Conservation (phyloP, 2,113 vertebrate genomes). For the Laticauda colubrina region DNA sequence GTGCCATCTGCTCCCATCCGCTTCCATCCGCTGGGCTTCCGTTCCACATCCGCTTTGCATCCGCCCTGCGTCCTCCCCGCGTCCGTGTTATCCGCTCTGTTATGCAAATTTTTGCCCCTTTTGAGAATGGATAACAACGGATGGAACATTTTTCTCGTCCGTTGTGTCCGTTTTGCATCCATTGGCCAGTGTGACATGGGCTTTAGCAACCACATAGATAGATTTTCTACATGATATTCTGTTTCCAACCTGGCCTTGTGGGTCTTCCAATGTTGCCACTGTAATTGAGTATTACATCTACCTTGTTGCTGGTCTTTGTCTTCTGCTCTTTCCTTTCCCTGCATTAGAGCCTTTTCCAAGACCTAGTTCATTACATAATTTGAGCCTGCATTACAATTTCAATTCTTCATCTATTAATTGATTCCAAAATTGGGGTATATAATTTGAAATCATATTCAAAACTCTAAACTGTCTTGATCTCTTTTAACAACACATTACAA, state of each 20-base stretch:
- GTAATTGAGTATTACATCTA: background rate
- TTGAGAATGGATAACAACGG: too few species aligned
- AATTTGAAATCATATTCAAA: background rate
- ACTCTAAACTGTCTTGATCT: background rate
- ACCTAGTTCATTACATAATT: background rate
- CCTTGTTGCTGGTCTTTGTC: background rate
- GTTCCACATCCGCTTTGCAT: too few species aligned
- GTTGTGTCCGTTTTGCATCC: too few species aligned
- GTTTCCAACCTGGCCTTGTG: background rate
- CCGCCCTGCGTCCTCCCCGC: too few species aligned
- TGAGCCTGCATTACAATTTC: background rate
- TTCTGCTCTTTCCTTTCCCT: background rate
- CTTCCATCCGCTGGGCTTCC: too few species aligned
- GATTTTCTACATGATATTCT: background rate
- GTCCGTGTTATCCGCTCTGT: too few species aligned
- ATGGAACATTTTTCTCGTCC: too few species aligned
- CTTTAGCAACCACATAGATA: background rate
- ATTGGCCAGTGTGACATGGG: too few species aligned
- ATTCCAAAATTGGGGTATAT: background rate
- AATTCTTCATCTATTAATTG: background rate
- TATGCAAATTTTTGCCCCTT: too few species aligned
- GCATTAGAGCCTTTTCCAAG: background rate
- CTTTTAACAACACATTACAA: background rate
- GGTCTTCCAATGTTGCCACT: background rate
- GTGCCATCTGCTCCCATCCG: too few species aligned